A percentile compares a stretch with the other conserved stretches of the same genome.
Conservation (phyloP, 2,797 vertebrate species). For the Rhinogobio ventralis region DNA sequence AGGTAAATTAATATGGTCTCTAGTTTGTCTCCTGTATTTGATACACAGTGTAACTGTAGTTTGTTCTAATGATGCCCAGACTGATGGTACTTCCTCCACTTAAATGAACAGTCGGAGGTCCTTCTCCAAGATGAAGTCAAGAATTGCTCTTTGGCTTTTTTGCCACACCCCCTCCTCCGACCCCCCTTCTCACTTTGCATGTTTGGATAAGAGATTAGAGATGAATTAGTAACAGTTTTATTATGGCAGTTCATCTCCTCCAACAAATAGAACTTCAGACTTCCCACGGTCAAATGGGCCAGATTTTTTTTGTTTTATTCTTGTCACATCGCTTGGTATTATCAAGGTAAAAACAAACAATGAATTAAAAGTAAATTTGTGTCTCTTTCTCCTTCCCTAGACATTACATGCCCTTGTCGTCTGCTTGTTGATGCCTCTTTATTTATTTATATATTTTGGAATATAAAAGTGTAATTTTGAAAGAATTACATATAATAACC, state of each 20-base stretch:
- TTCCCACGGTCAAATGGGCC: slow-evolving; percentile 44
- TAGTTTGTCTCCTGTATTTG: slow-evolving; percentile 30
- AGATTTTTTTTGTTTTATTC: slow-evolving; percentile 40
- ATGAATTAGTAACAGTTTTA: slow-evolving; percentile 54
- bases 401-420: slow-evolving; percentile 75
- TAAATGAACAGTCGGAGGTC: slow-evolving; percentile 57
- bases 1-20: slow-evolving; percentile 32
- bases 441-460: slow-evolving; percentile 56
- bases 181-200: slow-evolving; percentile 5
- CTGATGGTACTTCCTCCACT: slow-evolving; percentile 49
- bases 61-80: slow-evolving; percentile 49
- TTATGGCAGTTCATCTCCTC: slow-evolving; percentile 49
- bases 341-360: slow-evolving; percentile 65
- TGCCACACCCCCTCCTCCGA: fast-evolving
- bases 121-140: slow-evolving; percentile 52
- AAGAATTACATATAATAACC: slow-evolving; percentile 80
- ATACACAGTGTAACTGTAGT: slow-evolving; percentile 47
- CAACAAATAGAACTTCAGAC: slow-evolving; percentile 33
- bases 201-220: slow-evolving; percentile 58
- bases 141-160: slow-evolving; percentile 52
- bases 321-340: slow-evolving; percentile 63
- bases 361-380: slow-evolving; percentile 67
- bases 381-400: slow-evolving; percentile 58
- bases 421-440: slow-evolving; percentile 59
- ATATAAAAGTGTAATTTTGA: slow-evolving; percentile 76